These are phyloP conservation scores for Etheostoma nigrum DNA, from an alignment of 2,797 vertebrate genomes.

Conservation along the genomic window DNA sequence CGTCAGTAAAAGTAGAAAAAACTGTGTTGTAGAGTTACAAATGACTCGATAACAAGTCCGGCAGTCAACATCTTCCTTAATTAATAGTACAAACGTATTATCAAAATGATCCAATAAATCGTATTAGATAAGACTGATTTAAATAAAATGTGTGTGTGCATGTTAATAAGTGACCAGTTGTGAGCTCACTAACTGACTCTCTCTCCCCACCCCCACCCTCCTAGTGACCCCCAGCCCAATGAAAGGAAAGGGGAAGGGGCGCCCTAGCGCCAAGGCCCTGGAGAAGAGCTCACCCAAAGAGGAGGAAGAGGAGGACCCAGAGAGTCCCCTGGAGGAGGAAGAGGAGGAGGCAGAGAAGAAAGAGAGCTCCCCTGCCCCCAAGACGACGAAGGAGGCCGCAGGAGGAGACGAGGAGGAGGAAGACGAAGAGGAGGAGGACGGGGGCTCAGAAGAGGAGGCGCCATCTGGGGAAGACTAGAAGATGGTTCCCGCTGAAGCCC, in stretches of 20 bases:
- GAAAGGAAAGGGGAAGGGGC: constrained; percentile 98
- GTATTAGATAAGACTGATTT: too few relatives aligned
- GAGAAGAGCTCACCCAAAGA: constrained; percentile 98
- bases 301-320: constrained; percentile 85
- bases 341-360: constrained; percentile 91
- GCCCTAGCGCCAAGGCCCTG: constrained; percentile 92
- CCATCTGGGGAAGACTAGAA: constrained; percentile 97
- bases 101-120: too few relatives aligned
- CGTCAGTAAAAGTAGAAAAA: too few relatives aligned
- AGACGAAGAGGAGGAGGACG: constrained; percentile 88
- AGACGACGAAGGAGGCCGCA: constrained; percentile 82
- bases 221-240: constrained; percentile 96
- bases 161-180: too few relatives aligned
- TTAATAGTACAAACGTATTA: too few relatives aligned
- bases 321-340: constrained; percentile 86
- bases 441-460: constrained; percentile 96
- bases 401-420: constrained; percentile 81
- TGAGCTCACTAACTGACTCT: not conserved
- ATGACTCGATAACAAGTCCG: too few relatives aligned
- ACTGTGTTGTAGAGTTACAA: too few relatives aligned
- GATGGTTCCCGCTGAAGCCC: constrained; percentile 63
- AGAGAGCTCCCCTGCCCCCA: constrained; percentile 88
- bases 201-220: constrained; percentile 1
- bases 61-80: too few relatives aligned
- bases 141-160: too few relatives aligned